A percentile compares a stretch with the other conserved stretches of the same genome.
These are phyloP conservation scores for Drosophila melanocephala DNA, from an alignment of 2,888 invertebrate species.

Conservation along the genomic window DNA sequence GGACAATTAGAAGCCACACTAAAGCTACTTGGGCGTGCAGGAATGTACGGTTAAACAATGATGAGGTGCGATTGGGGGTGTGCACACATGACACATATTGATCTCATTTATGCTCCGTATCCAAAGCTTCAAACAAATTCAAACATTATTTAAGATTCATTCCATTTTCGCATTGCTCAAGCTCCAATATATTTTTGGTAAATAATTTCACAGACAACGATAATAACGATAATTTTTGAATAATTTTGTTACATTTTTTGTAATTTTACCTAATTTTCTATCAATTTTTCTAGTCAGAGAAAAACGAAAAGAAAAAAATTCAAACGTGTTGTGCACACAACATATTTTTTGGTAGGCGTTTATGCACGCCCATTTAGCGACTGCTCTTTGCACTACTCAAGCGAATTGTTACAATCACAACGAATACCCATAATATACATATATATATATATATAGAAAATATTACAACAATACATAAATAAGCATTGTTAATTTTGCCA, in stretches of 20 bases:
- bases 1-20: conserved; percentile 25
- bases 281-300: conserved; percentile 48
- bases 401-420: conserved; percentile 74
- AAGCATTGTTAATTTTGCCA: conserved; percentile 50
- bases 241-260: conserved; percentile 3
- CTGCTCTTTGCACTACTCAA: conserved; percentile 72
- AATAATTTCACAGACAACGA: conserved; percentile 8
- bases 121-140: conserved; percentile 52
- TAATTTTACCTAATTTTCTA: conserved; percentile 18
- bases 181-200: conserved; percentile 7
- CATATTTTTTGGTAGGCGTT: conserved; percentile 7
- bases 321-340: conserved; percentile 52
- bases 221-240: conserved; percentile 6
- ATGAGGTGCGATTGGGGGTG: background rate
- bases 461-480: conserved; percentile 24
- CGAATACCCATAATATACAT: conserved; percentile 42
- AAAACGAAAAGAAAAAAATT: conserved; percentile 23
- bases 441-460: conserved; percentile 9
- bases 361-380: conserved; percentile 51
- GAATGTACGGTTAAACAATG: background rate
- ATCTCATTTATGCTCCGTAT: conserved; percentile 69
- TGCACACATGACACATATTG: conserved; percentile 63
- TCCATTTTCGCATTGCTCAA: conserved; percentile 63
- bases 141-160: conserved; percentile 68
- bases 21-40: conserved; percentile 50